These are phyloP conservation scores for Hemiscyllium ocellatum DNA, from an alignment of 2,113 vertebrate genomes.

Conservation along the genomic window DNA sequence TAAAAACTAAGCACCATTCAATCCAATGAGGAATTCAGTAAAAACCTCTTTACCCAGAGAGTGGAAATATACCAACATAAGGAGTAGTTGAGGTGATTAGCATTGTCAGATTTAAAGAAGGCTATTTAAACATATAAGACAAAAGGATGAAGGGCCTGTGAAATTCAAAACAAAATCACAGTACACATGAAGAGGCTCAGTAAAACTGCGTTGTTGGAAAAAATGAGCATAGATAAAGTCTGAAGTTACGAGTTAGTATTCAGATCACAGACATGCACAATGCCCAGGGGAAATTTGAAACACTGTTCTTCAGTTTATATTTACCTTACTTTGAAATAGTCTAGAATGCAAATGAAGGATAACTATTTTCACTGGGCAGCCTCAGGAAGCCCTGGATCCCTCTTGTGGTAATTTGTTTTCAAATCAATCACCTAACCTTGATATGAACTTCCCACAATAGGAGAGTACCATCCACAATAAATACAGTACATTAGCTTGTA, in stretches of 20 bases:
- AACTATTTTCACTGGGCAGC: not conserved
- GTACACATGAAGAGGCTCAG: not conserved
- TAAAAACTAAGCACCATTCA: no score
- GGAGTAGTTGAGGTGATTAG: no score
- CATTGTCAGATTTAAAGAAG: no score
- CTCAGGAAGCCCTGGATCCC: not conserved
- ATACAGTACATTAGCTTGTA: not conserved
- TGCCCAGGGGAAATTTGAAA: not conserved
- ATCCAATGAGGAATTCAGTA: no score
- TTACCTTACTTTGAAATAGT: not conserved
- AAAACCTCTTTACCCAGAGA: no score
- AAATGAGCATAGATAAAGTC: not conserved
- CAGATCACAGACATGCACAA: not conserved
- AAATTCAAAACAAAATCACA: not conserved
- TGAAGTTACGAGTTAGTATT: not conserved
- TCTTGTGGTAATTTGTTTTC: not conserved
- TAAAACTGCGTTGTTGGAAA: not conserved
- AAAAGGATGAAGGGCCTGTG: no score
- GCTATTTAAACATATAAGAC: no score
- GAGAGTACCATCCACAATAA: not conserved
- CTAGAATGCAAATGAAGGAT: not conserved
- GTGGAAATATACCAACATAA: no score
- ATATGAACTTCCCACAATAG: not conserved
- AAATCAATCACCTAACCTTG: not conserved
- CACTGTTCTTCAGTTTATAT: not conserved